Percentiles rank a stretch among this genome's conserved stretches.
phyloP scores from a whole-genome alignment of 2,113 vertebrate genomes.

The Melozone crissalis region DNA sequence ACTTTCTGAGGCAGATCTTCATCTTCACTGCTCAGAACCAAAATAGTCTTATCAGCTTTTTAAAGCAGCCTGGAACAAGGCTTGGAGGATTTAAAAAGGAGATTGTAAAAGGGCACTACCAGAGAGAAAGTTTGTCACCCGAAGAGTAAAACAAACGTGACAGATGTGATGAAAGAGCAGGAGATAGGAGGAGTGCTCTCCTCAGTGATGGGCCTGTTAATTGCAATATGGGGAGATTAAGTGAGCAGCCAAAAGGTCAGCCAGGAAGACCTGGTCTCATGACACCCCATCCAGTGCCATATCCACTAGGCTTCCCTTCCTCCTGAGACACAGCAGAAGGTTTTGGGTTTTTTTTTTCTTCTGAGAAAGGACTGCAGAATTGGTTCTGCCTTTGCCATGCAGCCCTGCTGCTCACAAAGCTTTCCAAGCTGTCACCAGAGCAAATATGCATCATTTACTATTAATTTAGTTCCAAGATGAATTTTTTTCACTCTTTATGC shows the following conservation, averaged over 20 bases:
- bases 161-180: not conserved
- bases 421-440: not conserved
- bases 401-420: not conserved
- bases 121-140: not conserved
- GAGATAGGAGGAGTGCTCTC: not conserved
- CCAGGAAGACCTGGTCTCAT: not conserved
- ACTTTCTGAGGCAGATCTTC: not conserved
- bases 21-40: not conserved
- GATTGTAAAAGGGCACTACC: not conserved
- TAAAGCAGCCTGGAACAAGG: not conserved
- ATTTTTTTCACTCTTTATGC: not conserved
- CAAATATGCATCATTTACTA: not conserved
- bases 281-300: not conserved
- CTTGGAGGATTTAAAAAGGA: not conserved
- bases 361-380: not conserved
- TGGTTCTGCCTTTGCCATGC: not conserved
- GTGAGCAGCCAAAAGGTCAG: slow-evolving; percentile 16
- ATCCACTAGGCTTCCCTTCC: not conserved
- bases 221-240: not conserved
- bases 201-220: not conserved
- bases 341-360: not conserved
- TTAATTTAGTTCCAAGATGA: not conserved
- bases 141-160: not conserved
- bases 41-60: not conserved
- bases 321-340: not conserved